Percentiles rank a stretch among this genome's conserved stretches.
phyloP scores from a whole-genome alignment of 1,140 invertebrate species.

The Brachionus rotundiformis region DNA sequence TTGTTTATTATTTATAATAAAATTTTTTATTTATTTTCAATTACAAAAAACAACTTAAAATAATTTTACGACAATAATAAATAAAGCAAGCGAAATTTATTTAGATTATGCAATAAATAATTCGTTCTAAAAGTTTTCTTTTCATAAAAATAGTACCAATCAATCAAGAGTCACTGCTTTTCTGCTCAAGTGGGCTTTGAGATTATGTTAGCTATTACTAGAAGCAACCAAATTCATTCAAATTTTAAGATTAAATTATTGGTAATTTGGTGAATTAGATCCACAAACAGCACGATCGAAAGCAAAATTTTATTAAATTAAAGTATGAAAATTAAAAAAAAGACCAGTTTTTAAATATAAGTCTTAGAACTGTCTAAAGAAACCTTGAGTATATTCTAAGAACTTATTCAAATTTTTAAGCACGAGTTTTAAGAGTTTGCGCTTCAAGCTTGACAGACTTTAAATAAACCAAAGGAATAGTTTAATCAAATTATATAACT shows the following conservation, averaged over 20 bases:
- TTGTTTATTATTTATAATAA: background rate
- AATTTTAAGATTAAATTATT: no score
- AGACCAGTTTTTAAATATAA: no score
- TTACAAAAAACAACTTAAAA: background rate
- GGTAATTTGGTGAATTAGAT: no score
- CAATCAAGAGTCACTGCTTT: background rate
- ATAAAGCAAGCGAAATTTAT: background rate
- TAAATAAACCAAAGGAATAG: background rate
- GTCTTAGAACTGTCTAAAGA: no score
- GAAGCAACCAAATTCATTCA: background rate
- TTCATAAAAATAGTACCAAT: background rate
- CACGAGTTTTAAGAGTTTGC: background rate
- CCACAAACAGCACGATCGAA: no score
- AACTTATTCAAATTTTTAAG: background rate
- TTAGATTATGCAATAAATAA: background rate
- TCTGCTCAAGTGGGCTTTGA: background rate
- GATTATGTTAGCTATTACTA: background rate
- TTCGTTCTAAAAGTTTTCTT: background rate
- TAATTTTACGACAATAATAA: background rate
- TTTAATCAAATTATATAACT: slow-evolving; percentile 5
- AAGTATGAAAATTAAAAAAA: no score
- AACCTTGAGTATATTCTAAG: background rate
- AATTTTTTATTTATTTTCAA: background rate
- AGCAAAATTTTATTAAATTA: background rate
- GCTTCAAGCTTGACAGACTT: background rate